Base-by-base conservation (phyloP, 2,113 vertebrate species). In the Chaetorhynchus papuensis region DNA sequence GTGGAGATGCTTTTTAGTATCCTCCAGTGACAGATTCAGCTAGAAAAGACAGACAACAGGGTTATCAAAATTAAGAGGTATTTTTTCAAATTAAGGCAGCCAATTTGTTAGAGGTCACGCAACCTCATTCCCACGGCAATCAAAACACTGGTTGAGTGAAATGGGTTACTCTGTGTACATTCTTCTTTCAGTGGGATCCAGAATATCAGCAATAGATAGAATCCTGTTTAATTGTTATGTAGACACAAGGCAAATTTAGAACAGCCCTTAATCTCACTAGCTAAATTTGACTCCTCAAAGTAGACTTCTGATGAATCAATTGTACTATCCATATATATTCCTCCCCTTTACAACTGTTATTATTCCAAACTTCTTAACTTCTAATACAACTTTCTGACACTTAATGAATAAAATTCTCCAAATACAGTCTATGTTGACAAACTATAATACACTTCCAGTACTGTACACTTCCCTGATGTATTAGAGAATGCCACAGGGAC, bases 1-100 rank as follows among this genome's bases (percentile, higher is more conserved):
- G 28, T 97, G 97, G 42, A 99, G 96, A 90, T 98, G 98, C 45
- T 97, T 97, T 95, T 98, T 98, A 9, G 96, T 76, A 21, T 98
- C 98, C 6, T 97, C 89, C 80, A 98, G 90, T 13, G 90, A 85
- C 63, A 83, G 21, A 53, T 93, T 61, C 63, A 97, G 61, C 96
- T 97, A 42, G 47, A 61, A 86, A 37, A 92, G 23, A 91, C 11
- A 91, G 7, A 69, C 35, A 78, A 35, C 5, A 71, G 23, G 6
- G 23, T 72, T 61, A 57, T 39, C 14, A 88, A 80, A 74, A 79
- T 65, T 75, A 92, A 61, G 33, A 64, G 5, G 26, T 33, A 16
- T 37, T 83, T 50, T 82, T 71, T 69, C 15, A 65, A 42, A 71
- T 30, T 9, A 50, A 89, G 26, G 45, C 21, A 83, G 44, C 22